These are phyloP conservation scores for Metopolophium dirhodum DNA, from an alignment of 1,140 invertebrate genomes.

Conservation along the genomic window DNA sequence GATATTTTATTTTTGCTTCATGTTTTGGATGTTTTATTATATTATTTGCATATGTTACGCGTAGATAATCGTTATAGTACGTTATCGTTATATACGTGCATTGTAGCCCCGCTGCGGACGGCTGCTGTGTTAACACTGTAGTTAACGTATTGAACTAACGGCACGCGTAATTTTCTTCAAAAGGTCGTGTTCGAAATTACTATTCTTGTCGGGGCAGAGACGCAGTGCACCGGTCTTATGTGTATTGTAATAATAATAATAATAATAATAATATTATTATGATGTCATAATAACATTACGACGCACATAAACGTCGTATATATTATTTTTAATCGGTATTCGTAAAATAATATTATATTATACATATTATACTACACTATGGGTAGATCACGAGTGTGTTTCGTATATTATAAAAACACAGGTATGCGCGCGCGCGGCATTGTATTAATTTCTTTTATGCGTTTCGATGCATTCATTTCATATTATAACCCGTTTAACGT, in stretches of 20 bases:
- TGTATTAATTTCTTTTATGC: constrained; percentile 33
- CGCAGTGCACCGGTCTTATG: not conserved
- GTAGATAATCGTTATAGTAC: too few relatives aligned
- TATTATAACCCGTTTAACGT: constrained; percentile 21
- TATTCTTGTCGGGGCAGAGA: not conserved
- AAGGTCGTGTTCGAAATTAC: not conserved
- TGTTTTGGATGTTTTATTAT: constrained; percentile 16
- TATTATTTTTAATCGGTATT: constrained; percentile 6
- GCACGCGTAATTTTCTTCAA: constrained; percentile 13
- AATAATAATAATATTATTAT: not conserved
- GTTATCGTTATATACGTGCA: not conserved
- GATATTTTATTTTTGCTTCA: not conserved
- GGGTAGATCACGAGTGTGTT: not conserved
- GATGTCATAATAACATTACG: constrained; percentile 2
- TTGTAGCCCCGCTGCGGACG: not conserved
- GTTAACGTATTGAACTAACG: not conserved
- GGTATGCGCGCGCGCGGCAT: not conserved
- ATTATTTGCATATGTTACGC: not conserved
- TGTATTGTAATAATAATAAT: constrained; percentile 5
- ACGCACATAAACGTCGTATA: not conserved
- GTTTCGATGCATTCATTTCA: not conserved
- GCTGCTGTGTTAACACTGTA: not conserved
- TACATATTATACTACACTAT: not conserved
- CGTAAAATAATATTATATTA: not conserved
- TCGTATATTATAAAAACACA: not conserved